phyloP scores from a whole-genome alignment of 2,113 vertebrate species.

The Eolophus roseicapilla region DNA sequence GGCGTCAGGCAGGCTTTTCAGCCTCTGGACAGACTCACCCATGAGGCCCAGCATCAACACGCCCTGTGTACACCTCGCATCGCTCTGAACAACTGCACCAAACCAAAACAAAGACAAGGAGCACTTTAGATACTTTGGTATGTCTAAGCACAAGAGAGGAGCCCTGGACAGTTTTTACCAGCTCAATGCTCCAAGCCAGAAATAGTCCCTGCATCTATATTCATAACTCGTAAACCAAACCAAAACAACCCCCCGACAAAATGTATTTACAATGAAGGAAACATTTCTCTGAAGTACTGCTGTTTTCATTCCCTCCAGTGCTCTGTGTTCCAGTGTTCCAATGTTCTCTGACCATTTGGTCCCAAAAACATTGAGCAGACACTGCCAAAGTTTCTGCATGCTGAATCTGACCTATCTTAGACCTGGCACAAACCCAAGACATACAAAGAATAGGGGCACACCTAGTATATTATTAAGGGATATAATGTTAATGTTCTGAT shows the following conservation, averaged over 20 bases:
- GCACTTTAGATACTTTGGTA: background rate
- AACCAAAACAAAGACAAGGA: background rate
- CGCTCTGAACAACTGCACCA: background rate
- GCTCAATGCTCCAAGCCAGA: background rate
- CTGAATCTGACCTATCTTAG: background rate
- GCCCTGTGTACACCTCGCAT: background rate
- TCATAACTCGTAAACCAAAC: background rate
- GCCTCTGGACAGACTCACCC: constrained; percentile 31
- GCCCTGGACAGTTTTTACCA: background rate
- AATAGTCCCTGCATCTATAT: background rate
- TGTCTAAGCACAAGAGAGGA: background rate
- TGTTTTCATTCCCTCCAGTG: background rate
- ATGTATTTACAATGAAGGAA: background rate
- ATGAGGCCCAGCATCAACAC: constrained; percentile 9
- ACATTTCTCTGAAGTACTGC: constrained; percentile 4
- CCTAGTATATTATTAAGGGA: background rate
- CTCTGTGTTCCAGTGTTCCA: background rate
- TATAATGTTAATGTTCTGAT: background rate
- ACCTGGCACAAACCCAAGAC: background rate
- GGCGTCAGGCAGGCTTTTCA: constrained; percentile 20
- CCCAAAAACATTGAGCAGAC: background rate
- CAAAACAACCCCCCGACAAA: background rate
- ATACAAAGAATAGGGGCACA: background rate
- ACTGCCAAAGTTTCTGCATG: background rate
- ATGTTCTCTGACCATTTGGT: background rate